phyloP scores from a whole-genome alignment of 2,888 invertebrate species.

The Orgyia antiqua region DNA sequence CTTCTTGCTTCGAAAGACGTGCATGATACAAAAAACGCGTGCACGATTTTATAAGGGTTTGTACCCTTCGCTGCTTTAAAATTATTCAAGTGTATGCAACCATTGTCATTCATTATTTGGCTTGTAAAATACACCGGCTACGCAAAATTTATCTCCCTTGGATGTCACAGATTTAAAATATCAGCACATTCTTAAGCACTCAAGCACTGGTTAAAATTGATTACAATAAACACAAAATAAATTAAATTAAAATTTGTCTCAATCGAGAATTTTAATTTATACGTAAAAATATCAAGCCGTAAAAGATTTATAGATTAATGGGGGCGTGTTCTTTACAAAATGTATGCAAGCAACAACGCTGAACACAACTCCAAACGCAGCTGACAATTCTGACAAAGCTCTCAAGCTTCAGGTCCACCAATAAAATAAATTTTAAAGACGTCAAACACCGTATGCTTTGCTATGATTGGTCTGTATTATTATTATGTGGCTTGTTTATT shows the following conservation, averaged over 20 bases:
- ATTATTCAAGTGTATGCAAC: conserved; percentile 88
- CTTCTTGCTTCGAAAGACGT: conserved; percentile 87
- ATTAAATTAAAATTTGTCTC: conserved; percentile 4
- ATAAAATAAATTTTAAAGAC: conserved; percentile 5
- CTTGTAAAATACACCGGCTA: conserved; percentile 40
- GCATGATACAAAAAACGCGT: conserved; percentile 91
- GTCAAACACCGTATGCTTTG: neutral
- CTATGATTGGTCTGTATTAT: neutral
- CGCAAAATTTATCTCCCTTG: conserved; percentile 18
- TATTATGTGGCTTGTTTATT: no score
- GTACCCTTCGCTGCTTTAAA: conserved; percentile 88
- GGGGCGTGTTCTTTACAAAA: conserved; percentile 33
- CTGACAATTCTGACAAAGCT: conserved; percentile 18
- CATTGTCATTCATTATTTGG: conserved; percentile 81
- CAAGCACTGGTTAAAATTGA: conserved; percentile 9
- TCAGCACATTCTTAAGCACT: conserved; percentile 25
- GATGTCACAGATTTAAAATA: conserved; percentile 19
- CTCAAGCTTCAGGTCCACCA: conserved; percentile 5
- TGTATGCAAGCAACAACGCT: conserved; percentile 22
- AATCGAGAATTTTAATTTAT: conserved; percentile 4
- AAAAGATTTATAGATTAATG: conserved; percentile 21
- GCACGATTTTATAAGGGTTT: conserved; percentile 86
- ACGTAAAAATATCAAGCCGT: conserved; percentile 16
- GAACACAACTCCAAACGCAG: conserved; percentile 15
- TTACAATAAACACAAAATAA: conserved; percentile 3